phyloP scores from a whole-genome alignment of 2,113 vertebrate genomes.

The Ceyx melanurus region DNA sequence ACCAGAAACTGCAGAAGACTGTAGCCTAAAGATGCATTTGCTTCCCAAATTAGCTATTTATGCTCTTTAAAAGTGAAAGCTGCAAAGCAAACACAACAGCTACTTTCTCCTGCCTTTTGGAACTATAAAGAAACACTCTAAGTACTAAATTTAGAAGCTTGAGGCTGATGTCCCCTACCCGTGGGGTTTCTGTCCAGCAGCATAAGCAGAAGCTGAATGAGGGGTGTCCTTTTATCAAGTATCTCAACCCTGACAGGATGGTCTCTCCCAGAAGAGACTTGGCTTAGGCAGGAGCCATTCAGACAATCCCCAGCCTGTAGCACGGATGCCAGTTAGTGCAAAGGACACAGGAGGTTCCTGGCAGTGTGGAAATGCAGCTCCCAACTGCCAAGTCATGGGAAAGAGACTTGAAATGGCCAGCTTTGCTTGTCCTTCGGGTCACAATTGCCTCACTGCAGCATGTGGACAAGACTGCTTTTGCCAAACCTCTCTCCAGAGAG shows the following conservation, averaged over 20 bases:
- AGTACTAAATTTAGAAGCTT: not conserved
- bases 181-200: not conserved
- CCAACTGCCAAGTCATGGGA: conserved; percentile 12
- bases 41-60: not conserved
- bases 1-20: not conserved
- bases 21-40: not conserved
- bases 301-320: not conserved
- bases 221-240: not conserved
- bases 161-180: not conserved
- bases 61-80: not conserved
- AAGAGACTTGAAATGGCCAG: not conserved
- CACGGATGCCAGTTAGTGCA: not conserved
- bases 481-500: not conserved
- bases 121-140: not conserved
- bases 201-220: accelerated
- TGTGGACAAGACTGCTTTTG: not conserved
- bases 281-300: not conserved
- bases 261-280: not conserved
- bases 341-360: not conserved
- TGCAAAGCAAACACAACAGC: not conserved
- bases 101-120: not conserved
- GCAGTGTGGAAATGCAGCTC: conserved; percentile 26
- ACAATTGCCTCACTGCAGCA: conserved; percentile 28
- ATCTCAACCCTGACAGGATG: not conserved
- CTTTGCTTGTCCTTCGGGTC: conserved; percentile 2